Evolutionary conservation across 2,888 invertebrate genomes (phyloP).

Genomic region (Rhogogaster chlorosoma): DNA sequence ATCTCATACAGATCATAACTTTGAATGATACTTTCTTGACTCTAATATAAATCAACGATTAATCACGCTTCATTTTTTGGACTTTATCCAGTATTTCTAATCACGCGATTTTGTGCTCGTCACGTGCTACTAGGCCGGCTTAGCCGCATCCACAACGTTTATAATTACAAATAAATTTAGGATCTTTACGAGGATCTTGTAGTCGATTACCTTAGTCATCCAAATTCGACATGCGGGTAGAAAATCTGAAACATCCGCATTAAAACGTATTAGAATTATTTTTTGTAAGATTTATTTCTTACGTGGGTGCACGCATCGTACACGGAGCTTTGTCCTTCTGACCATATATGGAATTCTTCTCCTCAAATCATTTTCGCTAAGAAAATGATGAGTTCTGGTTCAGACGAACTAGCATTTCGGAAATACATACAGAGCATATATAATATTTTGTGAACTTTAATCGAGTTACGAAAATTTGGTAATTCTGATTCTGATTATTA

Average conservation of each 20-base stretch:
- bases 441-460: background rate
- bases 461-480: background rate
- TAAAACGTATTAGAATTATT: background rate
- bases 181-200: background rate
- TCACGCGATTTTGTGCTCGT: background rate
- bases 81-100: background rate
- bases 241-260: background rate
- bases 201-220: background rate
- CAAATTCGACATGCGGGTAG: background rate
- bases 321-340: background rate
- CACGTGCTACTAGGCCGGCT: conserved; percentile 19
- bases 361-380: background rate
- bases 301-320: background rate
- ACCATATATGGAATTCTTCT: conserved; percentile 46
- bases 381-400: background rate
- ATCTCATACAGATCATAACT: conserved; percentile 14
- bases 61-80: background rate
- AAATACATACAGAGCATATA: background rate
- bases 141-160: background rate
- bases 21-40: background rate
- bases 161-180: background rate
- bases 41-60: background rate
- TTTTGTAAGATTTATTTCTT: background rate
- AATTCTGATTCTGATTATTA: background rate
- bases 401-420: background rate